phyloP scores from a whole-genome alignment of 2,888 invertebrate species.

The Amphiduros pacificus region DNA sequence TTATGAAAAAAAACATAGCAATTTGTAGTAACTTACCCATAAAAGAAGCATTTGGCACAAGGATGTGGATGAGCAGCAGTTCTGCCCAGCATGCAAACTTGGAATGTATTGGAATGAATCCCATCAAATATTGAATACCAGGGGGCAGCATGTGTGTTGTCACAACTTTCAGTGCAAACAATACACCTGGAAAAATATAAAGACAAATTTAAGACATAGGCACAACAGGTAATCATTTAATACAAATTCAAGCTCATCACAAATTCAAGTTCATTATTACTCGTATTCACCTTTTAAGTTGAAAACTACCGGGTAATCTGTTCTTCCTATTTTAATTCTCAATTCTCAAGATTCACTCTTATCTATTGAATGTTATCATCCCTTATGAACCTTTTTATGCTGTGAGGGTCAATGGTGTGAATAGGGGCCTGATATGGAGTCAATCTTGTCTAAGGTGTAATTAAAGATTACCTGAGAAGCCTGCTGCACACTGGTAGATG shows the following conservation, averaged over 20 bases:
- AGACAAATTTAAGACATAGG: background rate
- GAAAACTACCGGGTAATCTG: too few species aligned
- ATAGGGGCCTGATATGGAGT: too few species aligned
- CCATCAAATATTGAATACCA: slow-evolving; percentile 47
- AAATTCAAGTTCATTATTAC: too few species aligned
- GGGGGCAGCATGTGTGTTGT: slow-evolving; percentile 57
- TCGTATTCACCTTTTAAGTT: too few species aligned
- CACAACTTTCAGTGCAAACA: slow-evolving; percentile 69
- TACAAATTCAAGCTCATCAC: too few species aligned
- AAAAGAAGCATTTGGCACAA: slow-evolving; percentile 69
- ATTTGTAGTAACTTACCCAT: slow-evolving; percentile 47
- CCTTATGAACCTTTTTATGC: too few species aligned
- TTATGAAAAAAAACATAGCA: too few species aligned
- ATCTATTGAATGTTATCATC: too few species aligned
- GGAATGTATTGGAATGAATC: slow-evolving; percentile 61
- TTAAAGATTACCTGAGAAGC: slow-evolving; percentile 66
- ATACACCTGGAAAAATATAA: slow-evolving; percentile 60
- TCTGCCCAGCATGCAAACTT: slow-evolving; percentile 68
- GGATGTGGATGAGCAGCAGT: slow-evolving; percentile 66
- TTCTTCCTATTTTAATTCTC: too few species aligned
- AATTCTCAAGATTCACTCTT: too few species aligned
- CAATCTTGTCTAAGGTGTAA: background rate
- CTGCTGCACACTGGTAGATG: slow-evolving; percentile 67
- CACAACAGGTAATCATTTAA: too few species aligned
- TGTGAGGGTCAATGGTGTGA: too few species aligned